Evolutionary conservation across 2,888 invertebrate genomes (phyloP).

Genomic region (Apamea monoglypha): DNA sequence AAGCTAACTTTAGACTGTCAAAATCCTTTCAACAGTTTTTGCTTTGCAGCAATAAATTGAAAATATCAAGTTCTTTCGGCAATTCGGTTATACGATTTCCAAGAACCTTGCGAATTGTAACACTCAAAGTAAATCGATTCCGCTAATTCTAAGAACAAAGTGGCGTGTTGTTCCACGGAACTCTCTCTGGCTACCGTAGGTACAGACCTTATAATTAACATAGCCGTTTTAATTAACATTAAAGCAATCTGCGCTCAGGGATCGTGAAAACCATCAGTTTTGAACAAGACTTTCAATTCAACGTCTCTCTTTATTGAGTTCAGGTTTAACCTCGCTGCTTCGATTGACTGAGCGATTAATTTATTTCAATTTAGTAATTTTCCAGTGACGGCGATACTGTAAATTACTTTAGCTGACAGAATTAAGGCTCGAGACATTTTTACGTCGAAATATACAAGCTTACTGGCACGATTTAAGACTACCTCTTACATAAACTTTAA

Average conservation of each 20-base stretch:
- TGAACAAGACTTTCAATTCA: slow-evolving; percentile 40
- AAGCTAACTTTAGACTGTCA: slow-evolving; percentile 23
- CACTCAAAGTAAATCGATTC: slow-evolving; percentile 77
- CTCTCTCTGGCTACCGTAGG: slow-evolving; percentile 55
- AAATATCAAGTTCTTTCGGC: slow-evolving; percentile 49
- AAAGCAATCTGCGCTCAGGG: slow-evolving; percentile 39
- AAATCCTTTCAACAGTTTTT: slow-evolving; percentile 42
- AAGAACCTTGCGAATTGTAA: slow-evolving; percentile 77
- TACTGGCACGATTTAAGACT: slow-evolving; percentile 1
- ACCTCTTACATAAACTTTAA: slow-evolving; percentile 19
- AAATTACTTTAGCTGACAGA: slow-evolving; percentile 31
- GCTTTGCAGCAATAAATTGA: slow-evolving; percentile 44
- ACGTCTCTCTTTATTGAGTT: slow-evolving; percentile 36
- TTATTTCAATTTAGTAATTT: slow-evolving; percentile 50
- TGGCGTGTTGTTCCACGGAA: slow-evolving; percentile 70
- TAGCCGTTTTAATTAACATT: slow-evolving; percentile 58
- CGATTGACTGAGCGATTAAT: slow-evolving; percentile 38
- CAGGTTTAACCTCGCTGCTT: slow-evolving; percentile 34
- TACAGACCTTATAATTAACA: slow-evolving; percentile 70
- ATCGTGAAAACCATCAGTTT: slow-evolving; percentile 53
- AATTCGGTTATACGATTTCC: slow-evolving; percentile 68
- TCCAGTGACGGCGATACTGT: slow-evolving; percentile 18
- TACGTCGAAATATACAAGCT: neutral
- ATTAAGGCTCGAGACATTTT: slow-evolving; percentile 21
- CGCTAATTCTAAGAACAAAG: slow-evolving; percentile 84